Evolutionary conservation across 2,797 vertebrate species (phyloP), one percentile per base, ranked within the genome.

Genomic region (Buceros bicornis): DNA sequence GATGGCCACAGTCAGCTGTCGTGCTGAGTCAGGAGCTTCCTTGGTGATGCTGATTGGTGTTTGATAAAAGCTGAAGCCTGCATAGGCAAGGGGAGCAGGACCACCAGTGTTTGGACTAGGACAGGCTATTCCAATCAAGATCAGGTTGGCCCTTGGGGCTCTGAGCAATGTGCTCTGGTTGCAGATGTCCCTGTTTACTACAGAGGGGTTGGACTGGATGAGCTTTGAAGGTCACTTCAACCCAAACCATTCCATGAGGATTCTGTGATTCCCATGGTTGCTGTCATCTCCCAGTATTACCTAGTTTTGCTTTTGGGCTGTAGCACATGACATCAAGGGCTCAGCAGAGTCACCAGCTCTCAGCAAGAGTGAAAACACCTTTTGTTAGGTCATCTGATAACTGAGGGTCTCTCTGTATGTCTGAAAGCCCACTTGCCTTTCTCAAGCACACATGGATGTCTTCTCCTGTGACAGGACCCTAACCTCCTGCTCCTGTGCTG

Each of bases 41-140:
- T 18, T 26, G n/a, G 45, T 0, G 2, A 10, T 25, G 60, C 43
- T 13, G 9, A 26, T 4, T 0, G 0, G 3, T 5, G 21, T 5
- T 53, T 45, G 48, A 4, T 4, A 11, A 33, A 15, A 57, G 17
- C n/a, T 50, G 14, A n/a, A 71, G 20, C 22, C 33, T 50, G 58
- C 4, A 13, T 1, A 1, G 11, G 13, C 11, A 12, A 51, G 22
- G 40, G 31, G 14, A 67, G 48, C 8, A 37, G 45, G 21, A 25
- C 7, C 21, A 28, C 2, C 21, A 6, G 21, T 0, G 0, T 42
- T 4, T 37, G 56, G 47, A 72, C 7, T 28, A 42, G 26, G 28
- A 1, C 37, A 42, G 43, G 47, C 13, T 29, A 5, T 18, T 26
- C 26, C 31, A 16, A 22, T 45, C 21, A 20, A 47, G 42, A 10